Base-by-base conservation (phyloP, 1,140 invertebrate species). In the Drosophila repletoides region DNA sequence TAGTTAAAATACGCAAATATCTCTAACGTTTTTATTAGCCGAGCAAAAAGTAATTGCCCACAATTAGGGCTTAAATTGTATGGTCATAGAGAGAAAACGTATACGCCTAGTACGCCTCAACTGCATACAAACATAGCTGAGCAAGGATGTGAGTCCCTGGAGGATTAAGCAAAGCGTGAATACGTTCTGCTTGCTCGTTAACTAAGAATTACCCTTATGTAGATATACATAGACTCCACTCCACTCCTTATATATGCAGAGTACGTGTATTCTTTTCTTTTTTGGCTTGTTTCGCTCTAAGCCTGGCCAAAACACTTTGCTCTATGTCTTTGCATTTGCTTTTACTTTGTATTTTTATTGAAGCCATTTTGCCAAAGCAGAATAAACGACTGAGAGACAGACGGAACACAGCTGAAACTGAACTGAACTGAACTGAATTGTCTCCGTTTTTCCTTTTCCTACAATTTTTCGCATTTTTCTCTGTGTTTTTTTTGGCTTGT, bases 1-100 rank as follows among this genome's bases (percentile, higher is more conserved):
- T 86, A 86, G 80, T 73, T 80, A 75, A 86, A 86, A 86, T 80
- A 76, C 75, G 80, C 80, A 84, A 84, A 84, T 86, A 84, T 75
- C 58, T 84, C 75, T 86, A 84, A 84, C 80, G 80, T 79, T 84
- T 84, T 84, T 84, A 84, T 84, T 84, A 84, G 80, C 55, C 60
- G 38, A 75, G 63, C 69, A 66, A 67, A 67, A 76, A 86, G 80
- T 86, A 86, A 86, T 86, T 86, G 80, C 61, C 80, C 75, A 55
- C 68, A 86, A 86, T 86, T 86, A 86, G 76, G 80, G 64, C 72
- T 79, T 60, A 72, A 86, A 86, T 76, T 68, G 74, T 56, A 84
- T 59, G 60, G 53, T 61, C 60, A 56, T 61, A 48, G 79, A 69
- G 69, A 34, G 70, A 40, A 60, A 34, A 22, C 28, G n/a, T n/a